These are phyloP conservation scores for Macrobrachium nipponense DNA, from an alignment of 1,140 invertebrate genomes.

Conservation along the genomic window DNA sequence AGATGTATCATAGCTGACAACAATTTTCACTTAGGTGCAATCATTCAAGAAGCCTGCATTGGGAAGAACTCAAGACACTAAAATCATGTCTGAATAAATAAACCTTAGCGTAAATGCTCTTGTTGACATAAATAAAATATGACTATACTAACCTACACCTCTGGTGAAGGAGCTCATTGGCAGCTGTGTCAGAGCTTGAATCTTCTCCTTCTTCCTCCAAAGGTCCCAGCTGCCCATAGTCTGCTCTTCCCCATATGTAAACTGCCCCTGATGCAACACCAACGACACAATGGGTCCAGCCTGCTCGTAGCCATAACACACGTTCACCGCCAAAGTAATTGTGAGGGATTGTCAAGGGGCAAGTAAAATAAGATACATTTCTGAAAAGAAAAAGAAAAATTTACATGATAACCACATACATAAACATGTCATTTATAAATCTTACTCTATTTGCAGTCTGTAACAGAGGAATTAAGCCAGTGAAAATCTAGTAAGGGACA, in stretches of 20 bases:
- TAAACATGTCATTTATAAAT: background rate
- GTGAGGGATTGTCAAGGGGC: slow-evolving; percentile 72
- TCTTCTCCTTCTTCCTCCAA: slow-evolving; percentile 59
- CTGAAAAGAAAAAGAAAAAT: slow-evolving; percentile 22
- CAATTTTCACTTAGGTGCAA: too few relatives aligned
- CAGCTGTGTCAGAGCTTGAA: slow-evolving; percentile 45
- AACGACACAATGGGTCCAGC: slow-evolving; percentile 81
- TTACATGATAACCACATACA: too few relatives aligned
- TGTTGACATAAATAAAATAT: background rate
- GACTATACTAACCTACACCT: slow-evolving; percentile 43
- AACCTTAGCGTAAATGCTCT: background rate
- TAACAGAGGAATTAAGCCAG: background rate
- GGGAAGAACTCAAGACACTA: too few relatives aligned
- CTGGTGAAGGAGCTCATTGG: slow-evolving; percentile 21
- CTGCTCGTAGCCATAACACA: slow-evolving; percentile 69
- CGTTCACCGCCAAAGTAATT: slow-evolving; percentile 54
- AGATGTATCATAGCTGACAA: too few relatives aligned
- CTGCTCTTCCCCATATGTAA: slow-evolving; percentile 83
- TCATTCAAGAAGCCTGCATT: too few relatives aligned
- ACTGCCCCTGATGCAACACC: slow-evolving; percentile 73
- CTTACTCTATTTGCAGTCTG: background rate
- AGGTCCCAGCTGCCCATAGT: slow-evolving; percentile 79
- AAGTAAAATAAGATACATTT: slow-evolving; percentile 66
- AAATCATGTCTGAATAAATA: too few relatives aligned
- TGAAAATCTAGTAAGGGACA: too few relatives aligned